Conservation (phyloP, 2,113 vertebrate species). For the Nothoprocta perdicaria region DNA sequence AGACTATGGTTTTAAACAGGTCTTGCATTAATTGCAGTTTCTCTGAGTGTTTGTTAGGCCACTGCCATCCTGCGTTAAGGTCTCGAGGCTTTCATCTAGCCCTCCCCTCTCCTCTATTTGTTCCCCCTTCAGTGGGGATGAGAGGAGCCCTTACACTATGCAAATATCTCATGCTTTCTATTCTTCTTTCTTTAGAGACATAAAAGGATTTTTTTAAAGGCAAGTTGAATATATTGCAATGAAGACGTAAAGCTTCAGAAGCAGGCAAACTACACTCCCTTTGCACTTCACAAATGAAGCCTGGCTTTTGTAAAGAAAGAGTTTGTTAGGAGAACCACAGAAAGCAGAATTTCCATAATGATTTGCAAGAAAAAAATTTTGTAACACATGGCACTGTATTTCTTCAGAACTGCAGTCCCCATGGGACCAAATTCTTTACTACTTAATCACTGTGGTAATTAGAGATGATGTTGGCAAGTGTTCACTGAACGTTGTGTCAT, state of each 20-base stretch:
- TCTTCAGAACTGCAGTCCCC: conserved; percentile 65
- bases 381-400: conserved; percentile 70
- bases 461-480: conserved; percentile 68
- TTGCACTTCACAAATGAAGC: conserved; percentile 68
- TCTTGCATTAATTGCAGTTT: conserved; percentile 69
- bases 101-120: conserved; percentile 58
- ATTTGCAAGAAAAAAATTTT: conserved; percentile 64
- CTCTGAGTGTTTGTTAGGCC: conserved; percentile 62
- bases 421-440: conserved; percentile 68
- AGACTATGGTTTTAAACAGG: conserved; percentile 54
- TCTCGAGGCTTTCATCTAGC: conserved; percentile 49
- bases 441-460: conserved; percentile 76
- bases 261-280: conserved; percentile 42
- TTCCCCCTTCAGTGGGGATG: conserved; percentile 63
- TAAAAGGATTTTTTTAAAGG: conserved; percentile 44
- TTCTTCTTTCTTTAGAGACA: conserved; percentile 52
- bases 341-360: conserved; percentile 66
- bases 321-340: conserved; percentile 59
- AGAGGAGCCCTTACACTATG: conserved; percentile 64
- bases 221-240: conserved; percentile 59
- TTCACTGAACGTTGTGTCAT: conserved; percentile 44
- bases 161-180: conserved; percentile 62
- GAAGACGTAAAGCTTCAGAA: conserved; percentile 56
- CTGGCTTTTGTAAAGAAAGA: conserved; percentile 56
- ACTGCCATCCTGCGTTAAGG: conserved; percentile 55